Evolutionary conservation across 2,797 vertebrate species (phyloP).

Genomic region (Macropodus opercularis): DNA sequence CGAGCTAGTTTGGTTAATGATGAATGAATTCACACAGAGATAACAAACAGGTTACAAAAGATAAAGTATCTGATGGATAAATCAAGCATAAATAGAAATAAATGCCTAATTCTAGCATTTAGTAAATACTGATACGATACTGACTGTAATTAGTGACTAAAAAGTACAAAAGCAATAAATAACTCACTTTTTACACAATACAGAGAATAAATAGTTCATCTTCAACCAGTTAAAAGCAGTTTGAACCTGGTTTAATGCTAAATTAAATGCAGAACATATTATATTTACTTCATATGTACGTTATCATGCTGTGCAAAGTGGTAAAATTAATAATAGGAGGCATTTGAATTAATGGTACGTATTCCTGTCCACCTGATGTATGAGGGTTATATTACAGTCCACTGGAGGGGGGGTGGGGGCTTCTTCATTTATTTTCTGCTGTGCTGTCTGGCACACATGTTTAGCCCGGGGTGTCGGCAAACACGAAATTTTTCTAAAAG

Average conservation of each 20-base stretch:
- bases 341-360: slow-evolving; percentile 25
- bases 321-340: slow-evolving; percentile 32
- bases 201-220: slow-evolving; percentile 11
- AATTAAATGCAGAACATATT: slow-evolving; percentile 28
- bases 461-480: slow-evolving; percentile 64
- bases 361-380: slow-evolving; percentile 53
- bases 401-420: slow-evolving; percentile 21
- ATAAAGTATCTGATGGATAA: neutral
- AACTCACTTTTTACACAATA: neutral
- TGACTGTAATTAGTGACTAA: neutral
- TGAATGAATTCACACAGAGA: neutral
- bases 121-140: neutral
- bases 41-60: too few species aligned
- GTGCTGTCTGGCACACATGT: slow-evolving; percentile 72
- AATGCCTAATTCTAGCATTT: neutral
- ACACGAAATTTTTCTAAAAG: slow-evolving; percentile 68
- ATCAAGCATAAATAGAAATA: neutral
- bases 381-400: slow-evolving; percentile 35
- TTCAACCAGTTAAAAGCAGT: slow-evolving; percentile 31
- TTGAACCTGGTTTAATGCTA: slow-evolving; percentile 44
- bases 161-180: neutral
- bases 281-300: slow-evolving; percentile 5
- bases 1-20: neutral
- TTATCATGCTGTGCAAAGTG: slow-evolving; percentile 3
- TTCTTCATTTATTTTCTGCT: slow-evolving; percentile 64